phyloP scores from a whole-genome alignment of 2,888 invertebrate species.

The Melitaea athalia region DNA sequence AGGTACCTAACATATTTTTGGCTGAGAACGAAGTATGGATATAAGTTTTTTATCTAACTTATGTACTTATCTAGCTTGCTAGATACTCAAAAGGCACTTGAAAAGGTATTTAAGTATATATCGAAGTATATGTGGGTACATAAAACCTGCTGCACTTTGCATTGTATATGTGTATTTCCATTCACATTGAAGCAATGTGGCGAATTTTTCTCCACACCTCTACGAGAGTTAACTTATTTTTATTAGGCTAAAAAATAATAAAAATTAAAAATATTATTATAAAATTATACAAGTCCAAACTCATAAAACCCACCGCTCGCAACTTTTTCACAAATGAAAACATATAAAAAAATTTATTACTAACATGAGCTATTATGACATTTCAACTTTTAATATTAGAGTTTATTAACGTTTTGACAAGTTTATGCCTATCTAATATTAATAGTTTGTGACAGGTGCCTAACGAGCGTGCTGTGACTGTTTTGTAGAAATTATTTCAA shows the following conservation, averaged over 20 bases:
- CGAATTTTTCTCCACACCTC: too few species aligned
- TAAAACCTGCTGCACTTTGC: too few species aligned
- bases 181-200: too few species aligned
- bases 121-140: too few species aligned
- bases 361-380: background rate
- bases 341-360: background rate
- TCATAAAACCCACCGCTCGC: too few species aligned
- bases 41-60: too few species aligned
- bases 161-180: too few species aligned
- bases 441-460: conserved; percentile 1
- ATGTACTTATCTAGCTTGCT: too few species aligned
- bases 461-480: background rate
- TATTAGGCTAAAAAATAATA: background rate
- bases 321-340: background rate
- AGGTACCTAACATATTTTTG: background rate
- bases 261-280: background rate
- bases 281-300: background rate
- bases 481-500: background rate
- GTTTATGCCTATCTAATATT: conserved; percentile 6
- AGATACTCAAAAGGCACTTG: too few species aligned
- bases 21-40: too few species aligned
- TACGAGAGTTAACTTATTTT: too few species aligned
- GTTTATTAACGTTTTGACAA: conserved; percentile 4
- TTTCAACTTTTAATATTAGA: conserved; percentile 1
- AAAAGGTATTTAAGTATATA: too few species aligned